Evolutionary conservation across 2,888 invertebrate species (phyloP), one percentile per base, ranked within the genome.

Genomic region (Brenthis ino): DNA sequence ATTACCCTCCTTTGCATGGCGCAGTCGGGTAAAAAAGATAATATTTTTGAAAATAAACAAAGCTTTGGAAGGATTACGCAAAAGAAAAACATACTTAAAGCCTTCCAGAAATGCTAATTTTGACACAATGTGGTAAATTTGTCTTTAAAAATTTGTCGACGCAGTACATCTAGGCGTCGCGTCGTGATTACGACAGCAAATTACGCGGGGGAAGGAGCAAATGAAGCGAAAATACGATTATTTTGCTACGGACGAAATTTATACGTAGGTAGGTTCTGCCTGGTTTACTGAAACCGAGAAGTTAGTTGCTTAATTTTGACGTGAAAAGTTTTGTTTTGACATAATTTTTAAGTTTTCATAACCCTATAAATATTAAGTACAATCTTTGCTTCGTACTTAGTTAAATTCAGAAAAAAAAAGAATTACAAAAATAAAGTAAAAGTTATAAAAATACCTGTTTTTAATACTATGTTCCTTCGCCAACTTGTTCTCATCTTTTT

Each of bases 161-260:
- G 65, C 14, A 43, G 53, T 53, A 63, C 16, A 50, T 53, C 81
- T 79, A 78, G 80, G 80, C 76, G 74, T 74, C 75, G 80, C 8
- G 37, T 43, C 37, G 37, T 81, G 81, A 84, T 84, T 82, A 82
- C 77, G 79, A 85, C 84, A 84, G 85, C 84, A 82, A 87, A 88
- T 89, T 89, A 86, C 84, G 82, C 76, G 77, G 74, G 82, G 85
- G 87, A 87, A 85, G 83, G 78, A 76, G 77, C 83, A 88, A 89
- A 89, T 89, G 87, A 87, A 85, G 84, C 85, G 83, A 81, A 80
- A 89, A 89, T 84, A 83, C 82, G 85, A 89, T 89, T 89, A 89
- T 88, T 86, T 87, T 82, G 79, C 81, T 78, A 79, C 79, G 83
- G 79, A 85, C 79, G 83, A 82, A 85, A 86, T 86, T 86, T 70